Evolutionary conservation across 2,888 invertebrate species (phyloP).

Genomic region (Cryptus armator): DNA sequence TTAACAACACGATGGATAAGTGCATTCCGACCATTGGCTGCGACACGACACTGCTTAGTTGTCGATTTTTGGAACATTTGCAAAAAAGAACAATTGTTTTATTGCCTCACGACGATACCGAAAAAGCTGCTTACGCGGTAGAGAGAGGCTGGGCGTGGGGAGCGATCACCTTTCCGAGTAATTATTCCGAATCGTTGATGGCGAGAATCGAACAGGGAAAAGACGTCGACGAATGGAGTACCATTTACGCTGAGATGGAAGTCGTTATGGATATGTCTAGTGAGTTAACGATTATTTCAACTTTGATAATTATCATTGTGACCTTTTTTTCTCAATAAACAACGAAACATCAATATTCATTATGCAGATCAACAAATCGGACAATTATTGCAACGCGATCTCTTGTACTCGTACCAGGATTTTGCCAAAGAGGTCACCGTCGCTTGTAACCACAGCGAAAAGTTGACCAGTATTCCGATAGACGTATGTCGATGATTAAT

Average conservation of each 20-base stretch:
- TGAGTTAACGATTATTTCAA: constrained; percentile 84
- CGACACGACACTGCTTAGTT: constrained; percentile 90
- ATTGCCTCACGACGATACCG: constrained; percentile 88
- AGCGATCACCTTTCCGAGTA: constrained; percentile 90
- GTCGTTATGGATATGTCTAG: constrained; percentile 95
- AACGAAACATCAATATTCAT: constrained; percentile 23
- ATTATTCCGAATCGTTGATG: constrained; percentile 91
- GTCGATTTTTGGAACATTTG: constrained; percentile 91
- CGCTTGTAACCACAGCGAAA: constrained; percentile 89
- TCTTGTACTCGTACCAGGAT: constrained; percentile 90
- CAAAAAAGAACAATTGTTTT: constrained; percentile 89
- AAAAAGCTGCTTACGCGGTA: constrained; percentile 89
- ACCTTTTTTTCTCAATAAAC: background rate
- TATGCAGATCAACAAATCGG: constrained; percentile 95
- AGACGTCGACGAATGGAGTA: constrained; percentile 87
- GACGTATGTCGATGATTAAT: constrained; percentile 85
- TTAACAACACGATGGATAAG: constrained; percentile 82
- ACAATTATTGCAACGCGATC: constrained; percentile 90
- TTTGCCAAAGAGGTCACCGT: constrained; percentile 89
- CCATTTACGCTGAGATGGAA: constrained; percentile 89
- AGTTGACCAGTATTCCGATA: constrained; percentile 88
- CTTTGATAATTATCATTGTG: constrained; percentile 5
- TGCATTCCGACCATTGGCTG: constrained; percentile 86
- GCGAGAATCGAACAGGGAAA: constrained; percentile 88
- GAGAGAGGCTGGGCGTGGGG: constrained; percentile 91